Percentiles rank a stretch among this genome's conserved stretches.
Conservation (phyloP, 2,113 vertebrate species). For the Hydrochoerus hydrochaeris region DNA sequence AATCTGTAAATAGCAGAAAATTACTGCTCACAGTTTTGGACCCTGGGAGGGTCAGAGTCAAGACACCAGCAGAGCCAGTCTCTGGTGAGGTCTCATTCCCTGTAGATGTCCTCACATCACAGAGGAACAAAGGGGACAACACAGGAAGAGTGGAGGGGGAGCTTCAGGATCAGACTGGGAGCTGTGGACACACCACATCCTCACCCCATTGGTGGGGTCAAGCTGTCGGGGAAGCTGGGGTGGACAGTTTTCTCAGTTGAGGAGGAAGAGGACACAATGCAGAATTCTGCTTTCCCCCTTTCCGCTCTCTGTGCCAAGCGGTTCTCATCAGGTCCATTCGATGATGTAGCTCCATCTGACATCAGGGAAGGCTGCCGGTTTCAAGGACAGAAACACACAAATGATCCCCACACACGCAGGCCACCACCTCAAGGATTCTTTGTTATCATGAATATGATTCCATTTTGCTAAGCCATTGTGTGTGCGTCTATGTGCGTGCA, state of each 20-base stretch:
- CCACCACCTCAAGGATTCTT: neutral
- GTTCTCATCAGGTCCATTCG: fast-evolving
- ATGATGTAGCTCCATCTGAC: too few relatives aligned
- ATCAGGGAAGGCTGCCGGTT: neutral
- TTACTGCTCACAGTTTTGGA: too few relatives aligned
- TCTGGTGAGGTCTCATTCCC: neutral
- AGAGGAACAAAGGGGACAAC: neutral
- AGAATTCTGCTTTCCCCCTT: too few relatives aligned
- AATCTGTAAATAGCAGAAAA: neutral
- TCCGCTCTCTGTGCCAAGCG: fast-evolving
- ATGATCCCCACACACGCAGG: fast-evolving
- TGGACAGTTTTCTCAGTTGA: fast-evolving
- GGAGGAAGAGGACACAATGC: fast-evolving
- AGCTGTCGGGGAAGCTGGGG: neutral
- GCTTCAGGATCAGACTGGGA: fast-evolving
- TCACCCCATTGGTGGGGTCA: fast-evolving
- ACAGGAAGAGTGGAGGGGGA: fast-evolving
- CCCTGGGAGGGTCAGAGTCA: neutral
- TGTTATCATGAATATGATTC: neutral
- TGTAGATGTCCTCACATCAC: too few relatives aligned
- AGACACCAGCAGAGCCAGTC: neutral
- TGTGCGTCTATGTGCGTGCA: neutral
- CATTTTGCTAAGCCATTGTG: neutral
- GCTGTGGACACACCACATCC: fast-evolving
- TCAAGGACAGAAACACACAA: neutral